phyloP scores from a whole-genome alignment of 2,113 vertebrate genomes.

The Aplodontia rufa region DNA sequence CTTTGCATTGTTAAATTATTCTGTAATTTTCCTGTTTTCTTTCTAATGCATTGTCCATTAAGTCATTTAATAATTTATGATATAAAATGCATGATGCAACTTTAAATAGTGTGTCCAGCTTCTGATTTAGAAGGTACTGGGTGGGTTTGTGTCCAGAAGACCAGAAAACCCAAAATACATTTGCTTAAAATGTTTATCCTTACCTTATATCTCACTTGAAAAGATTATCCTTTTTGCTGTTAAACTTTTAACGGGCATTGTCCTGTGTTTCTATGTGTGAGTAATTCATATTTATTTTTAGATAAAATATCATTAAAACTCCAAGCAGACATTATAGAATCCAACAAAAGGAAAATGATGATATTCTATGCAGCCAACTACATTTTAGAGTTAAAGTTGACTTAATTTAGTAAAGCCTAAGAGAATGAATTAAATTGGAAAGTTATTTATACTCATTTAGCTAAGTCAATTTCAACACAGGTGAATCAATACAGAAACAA shows the following conservation, averaged over 20 bases:
- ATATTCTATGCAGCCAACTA: background rate
- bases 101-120: conserved; percentile 81
- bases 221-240: background rate
- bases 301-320: background rate
- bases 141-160: conserved; percentile 47
- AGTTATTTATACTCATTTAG: background rate
- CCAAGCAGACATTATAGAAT: background rate
- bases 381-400: conserved; percentile 40
- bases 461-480: background rate
- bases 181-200: conserved; percentile 63
- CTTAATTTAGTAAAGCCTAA: conserved; percentile 59
- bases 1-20: conserved; percentile 90
- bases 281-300: conserved; percentile 24
- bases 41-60: conserved; percentile 89
- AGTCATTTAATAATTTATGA: conserved; percentile 88
- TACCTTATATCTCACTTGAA: background rate
- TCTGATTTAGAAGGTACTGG: conserved; percentile 72
- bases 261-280: background rate
- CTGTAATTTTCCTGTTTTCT: conserved; percentile 88
- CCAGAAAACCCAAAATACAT: conserved; percentile 55
- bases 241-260: conserved; percentile 25
- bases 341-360: conserved; percentile 32
- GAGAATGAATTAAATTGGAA: conserved; percentile 2
- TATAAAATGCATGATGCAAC: conserved; percentile 82
- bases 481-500: background rate